Evolutionary conservation across 2,113 vertebrate genomes (phyloP).

Genomic region (Sclerurus mexicanus): DNA sequence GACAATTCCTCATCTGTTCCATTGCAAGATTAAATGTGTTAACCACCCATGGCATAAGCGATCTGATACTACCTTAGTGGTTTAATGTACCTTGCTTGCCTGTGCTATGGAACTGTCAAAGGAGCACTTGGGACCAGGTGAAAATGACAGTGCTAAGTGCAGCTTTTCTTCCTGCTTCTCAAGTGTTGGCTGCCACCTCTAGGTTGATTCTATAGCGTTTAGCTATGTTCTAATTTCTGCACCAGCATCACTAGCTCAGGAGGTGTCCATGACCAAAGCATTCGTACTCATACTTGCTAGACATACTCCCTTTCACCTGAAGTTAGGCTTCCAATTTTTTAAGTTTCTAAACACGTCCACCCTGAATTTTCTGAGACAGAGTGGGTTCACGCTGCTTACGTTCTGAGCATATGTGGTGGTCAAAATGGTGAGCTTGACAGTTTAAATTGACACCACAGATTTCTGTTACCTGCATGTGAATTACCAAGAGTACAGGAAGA

Average conservation of each 20-base stretch:
- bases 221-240: background rate
- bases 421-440: background rate
- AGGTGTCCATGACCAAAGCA: background rate
- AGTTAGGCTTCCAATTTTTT: background rate
- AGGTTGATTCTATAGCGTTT: background rate
- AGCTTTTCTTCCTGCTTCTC: background rate
- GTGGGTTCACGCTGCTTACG: background rate
- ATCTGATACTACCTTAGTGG: background rate
- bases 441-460: background rate
- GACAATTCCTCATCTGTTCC: background rate
- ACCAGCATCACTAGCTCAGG: background rate
- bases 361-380: background rate
- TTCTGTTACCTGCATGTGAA: background rate
- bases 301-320: background rate
- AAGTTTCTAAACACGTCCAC: background rate
- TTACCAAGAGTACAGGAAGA: background rate
- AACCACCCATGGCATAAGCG: background rate
- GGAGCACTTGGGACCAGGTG: background rate
- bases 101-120: background rate
- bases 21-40: background rate
- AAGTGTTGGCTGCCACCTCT: background rate
- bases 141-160: background rate
- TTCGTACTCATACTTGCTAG: background rate
- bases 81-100: fast-evolving
- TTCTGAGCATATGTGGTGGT: background rate